Conservation (phyloP, 1,140 invertebrate genomes). For the Drosophila suzukii region DNA sequence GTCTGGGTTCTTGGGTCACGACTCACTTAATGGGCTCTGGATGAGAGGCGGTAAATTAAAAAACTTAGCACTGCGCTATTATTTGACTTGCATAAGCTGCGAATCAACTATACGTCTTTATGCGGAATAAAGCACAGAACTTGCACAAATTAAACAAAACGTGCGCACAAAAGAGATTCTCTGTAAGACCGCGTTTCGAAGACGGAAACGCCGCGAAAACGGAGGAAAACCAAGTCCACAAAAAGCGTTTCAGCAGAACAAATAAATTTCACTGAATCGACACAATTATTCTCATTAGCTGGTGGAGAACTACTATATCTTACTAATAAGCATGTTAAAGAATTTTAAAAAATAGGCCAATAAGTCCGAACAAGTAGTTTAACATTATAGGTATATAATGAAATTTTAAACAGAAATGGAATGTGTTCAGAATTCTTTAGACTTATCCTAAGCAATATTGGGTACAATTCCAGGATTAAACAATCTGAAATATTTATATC, state of each 20-base stretch:
- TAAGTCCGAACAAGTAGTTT: too few species aligned
- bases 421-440: too few species aligned
- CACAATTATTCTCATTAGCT: slow-evolving; percentile 24
- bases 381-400: too few species aligned
- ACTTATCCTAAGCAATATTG: too few species aligned
- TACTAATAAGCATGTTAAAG: neutral
- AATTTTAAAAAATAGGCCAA: neutral
- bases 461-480: too few species aligned
- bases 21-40: slow-evolving; percentile 50
- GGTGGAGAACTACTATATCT: neutral
- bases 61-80: slow-evolving; percentile 69
- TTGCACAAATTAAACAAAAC: slow-evolving; percentile 70
- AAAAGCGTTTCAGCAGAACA: slow-evolving; percentile 32
- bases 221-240: slow-evolving; percentile 15
- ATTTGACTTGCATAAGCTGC: slow-evolving; percentile 71
- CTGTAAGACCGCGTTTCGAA: slow-evolving; percentile 15
- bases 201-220: neutral
- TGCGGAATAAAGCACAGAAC: slow-evolving; percentile 32
- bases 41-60: slow-evolving; percentile 63
- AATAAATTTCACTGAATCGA: slow-evolving; percentile 12
- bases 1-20: slow-evolving; percentile 19
- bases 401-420: too few species aligned
- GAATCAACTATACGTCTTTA: slow-evolving; percentile 26
- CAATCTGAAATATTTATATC: too few species aligned
- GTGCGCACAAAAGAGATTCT: slow-evolving; percentile 58